Percentiles rank a stretch among this genome's conserved stretches.
Conservation (phyloP, 2,113 vertebrate species). For the Toxostoma redivivum region DNA sequence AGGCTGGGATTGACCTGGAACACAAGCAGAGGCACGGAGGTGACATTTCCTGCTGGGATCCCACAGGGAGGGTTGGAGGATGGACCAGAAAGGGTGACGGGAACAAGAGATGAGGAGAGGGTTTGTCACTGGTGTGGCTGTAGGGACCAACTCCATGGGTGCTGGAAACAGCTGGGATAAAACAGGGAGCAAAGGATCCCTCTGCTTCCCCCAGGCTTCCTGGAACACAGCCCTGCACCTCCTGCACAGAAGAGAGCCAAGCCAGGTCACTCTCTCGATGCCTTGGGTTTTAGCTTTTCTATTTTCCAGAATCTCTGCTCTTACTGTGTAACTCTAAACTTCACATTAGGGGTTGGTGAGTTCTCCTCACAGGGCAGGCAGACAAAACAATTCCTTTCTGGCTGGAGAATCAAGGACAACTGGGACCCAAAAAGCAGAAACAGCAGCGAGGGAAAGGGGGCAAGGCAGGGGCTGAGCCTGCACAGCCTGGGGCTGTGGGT, state of each 20-base stretch:
- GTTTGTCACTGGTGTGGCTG: background rate
- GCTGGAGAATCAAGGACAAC: no score
- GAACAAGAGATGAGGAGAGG: background rate
- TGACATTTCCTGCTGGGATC: background rate
- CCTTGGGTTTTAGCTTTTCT: no score
- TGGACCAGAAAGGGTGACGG: background rate
- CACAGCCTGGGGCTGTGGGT: no score
- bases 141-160: background rate
- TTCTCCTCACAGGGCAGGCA: no score
- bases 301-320: no score
- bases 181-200: background rate
- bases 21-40: background rate
- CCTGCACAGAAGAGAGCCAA: background rate
- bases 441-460: no score
- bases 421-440: no score
- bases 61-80: background rate
- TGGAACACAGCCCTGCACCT: background rate
- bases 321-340: no score
- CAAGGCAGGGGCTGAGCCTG: no score
- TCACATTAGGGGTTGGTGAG: no score
- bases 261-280: background rate
- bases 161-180: background rate
- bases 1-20: conserved; percentile 1
- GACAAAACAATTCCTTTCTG: no score
- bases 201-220: background rate